These are phyloP conservation scores for Rhinoptilus africanus DNA, from an alignment of 2,113 vertebrate species.

Conservation along the genomic window DNA sequence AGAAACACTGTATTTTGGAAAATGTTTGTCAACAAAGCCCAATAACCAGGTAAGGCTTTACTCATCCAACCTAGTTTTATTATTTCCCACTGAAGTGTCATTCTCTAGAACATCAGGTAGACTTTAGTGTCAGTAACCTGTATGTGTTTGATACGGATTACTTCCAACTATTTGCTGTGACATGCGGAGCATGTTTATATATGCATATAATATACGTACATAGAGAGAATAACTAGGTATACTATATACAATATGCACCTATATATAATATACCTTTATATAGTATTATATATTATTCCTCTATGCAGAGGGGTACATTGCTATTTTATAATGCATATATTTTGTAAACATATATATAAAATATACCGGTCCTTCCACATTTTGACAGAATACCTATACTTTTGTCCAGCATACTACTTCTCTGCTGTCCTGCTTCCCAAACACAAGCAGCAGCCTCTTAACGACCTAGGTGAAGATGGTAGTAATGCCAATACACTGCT, in stretches of 20 bases:
- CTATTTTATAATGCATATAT: background rate
- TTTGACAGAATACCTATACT: background rate
- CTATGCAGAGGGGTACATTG: background rate
- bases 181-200: background rate
- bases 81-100: background rate
- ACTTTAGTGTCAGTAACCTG: background rate
- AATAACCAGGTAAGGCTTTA: slow-evolving; percentile 85
- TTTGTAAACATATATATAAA: background rate
- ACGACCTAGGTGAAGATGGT: background rate
- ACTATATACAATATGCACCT: background rate
- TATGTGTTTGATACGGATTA: background rate
- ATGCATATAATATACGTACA: background rate
- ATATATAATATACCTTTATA: background rate
- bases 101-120: background rate
- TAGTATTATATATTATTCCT: background rate
- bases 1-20: slow-evolving; percentile 91
- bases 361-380: background rate
- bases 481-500: background rate
- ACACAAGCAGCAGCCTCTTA: background rate
- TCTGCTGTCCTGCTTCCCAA: background rate
- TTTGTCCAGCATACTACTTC: background rate
- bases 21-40: slow-evolving; percentile 90
- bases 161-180: background rate
- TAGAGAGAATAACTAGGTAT: background rate
- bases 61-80: background rate